Evolutionary conservation across 1,140 invertebrate species (phyloP), one percentile per base, ranked within the genome.

Genomic region (Drosophila mojavensis): DNA sequence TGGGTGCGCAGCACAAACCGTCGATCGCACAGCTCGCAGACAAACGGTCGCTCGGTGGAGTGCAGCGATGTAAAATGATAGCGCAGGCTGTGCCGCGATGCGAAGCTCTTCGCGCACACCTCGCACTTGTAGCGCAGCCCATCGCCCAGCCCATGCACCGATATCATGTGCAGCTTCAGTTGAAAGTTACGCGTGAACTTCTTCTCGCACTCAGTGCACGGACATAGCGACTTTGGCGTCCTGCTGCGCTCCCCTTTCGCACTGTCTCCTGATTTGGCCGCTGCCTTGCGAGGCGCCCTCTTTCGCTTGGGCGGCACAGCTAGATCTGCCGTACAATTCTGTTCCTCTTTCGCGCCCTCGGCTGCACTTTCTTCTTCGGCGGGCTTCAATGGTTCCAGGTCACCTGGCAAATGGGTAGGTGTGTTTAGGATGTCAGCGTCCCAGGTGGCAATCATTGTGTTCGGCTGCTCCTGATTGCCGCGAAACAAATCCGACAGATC

Each of bases 1-100:
- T 94, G 93, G 15, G 93, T 94, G n/a, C 92, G 89, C 4, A 92
- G 71, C 63, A 93, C 93, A 58, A 92, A 94, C 5, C 91, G 82
- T 4, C 92, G 92, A 0, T 93, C 92, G 68, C 93, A 94, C 3
- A 86, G 75, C 6, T 81, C 76, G 41, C 93, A 94, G 1, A 74
- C 70, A 68, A 92, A 93, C 10, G 93, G 92, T 0, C 93, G 91
- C 28, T 93, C 93, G 2, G 92, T 90, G 0, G 93, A 93, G 66
- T 94, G 93, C 6, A 91, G 72, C 9, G 91, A 91, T 24, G 82
- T 90, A 0, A 77, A 51, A 56, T 91, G 90, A 65, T 91, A 91
- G 15, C 74, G 88, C 4, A 91, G 76, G 36, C 90, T 90, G 72
- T 91, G 90, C 5, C 83, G 70, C 15, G 90, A 91, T 2, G 90